These are phyloP conservation scores for Phasianus colchicus DNA, from an alignment of 2,113 vertebrate genomes.

Conservation along the genomic window DNA sequence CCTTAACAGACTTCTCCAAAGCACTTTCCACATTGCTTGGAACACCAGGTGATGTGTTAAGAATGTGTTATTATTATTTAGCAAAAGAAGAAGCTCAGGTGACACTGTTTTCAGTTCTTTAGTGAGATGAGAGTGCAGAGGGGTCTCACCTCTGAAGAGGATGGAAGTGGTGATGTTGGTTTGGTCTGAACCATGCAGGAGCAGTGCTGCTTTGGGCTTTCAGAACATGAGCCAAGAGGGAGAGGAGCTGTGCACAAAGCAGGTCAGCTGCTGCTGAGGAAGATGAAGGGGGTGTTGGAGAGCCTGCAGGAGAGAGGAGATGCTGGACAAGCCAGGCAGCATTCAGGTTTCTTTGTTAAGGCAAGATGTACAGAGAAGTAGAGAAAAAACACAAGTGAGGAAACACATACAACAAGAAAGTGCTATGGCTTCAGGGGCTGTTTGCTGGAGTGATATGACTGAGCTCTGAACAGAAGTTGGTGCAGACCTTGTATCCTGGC, in stretches of 20 bases:
- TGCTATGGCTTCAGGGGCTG: not conserved
- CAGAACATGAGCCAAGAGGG: not conserved
- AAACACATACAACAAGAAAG: not conserved
- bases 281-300: not conserved
- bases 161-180: not conserved
- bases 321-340: not conserved
- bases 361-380: accelerated
- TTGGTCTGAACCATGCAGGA: not conserved
- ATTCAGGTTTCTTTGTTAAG: not conserved
- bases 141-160: not conserved
- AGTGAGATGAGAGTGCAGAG: not conserved
- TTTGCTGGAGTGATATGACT: accelerated
- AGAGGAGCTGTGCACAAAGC: accelerated
- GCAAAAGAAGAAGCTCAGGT: not conserved
- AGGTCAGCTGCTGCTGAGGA: accelerated
- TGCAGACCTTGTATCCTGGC: not conserved
- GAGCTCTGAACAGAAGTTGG: not conserved
- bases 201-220: not conserved
- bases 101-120: not conserved
- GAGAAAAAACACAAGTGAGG: not conserved
- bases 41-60: not conserved
- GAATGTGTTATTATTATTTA: not conserved
- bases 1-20: not conserved
- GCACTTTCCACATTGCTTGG: not conserved
- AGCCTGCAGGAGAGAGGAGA: not conserved